Base-by-base conservation (phyloP, 2,113 vertebrate genomes). In the Ia io region DNA sequence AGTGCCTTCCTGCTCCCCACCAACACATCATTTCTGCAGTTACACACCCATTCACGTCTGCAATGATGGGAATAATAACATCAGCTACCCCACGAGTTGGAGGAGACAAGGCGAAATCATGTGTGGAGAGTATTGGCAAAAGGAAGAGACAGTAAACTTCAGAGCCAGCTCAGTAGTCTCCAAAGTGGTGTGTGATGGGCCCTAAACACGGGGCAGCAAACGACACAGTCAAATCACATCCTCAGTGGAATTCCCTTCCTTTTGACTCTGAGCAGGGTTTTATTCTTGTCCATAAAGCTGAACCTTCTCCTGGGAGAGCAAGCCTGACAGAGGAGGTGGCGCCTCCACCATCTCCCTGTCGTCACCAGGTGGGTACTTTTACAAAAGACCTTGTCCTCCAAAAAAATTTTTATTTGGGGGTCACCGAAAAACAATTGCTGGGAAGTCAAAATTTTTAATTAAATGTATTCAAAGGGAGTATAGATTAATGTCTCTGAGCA, bases 371-470 rank as follows among this genome's bases (percentile, higher is more conserved):
- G 97, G 95, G 97, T 93, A 90, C 98, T 98, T 97, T 97, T 51
- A 93, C 96, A 97, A 98, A 98, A 97, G 95, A 94, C 88, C 94
- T 84, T 94, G 78, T 44, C 91, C 83, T 92, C 95, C 92, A 94
- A 93, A 90, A 95, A 92, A 97, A 96, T 95, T 98, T 98, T 91
- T 28, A 96, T 95, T 97, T 97, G 0, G 0, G 90, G 69, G 96
- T 97, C 96, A 97, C 74, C 84, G 94, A 97, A 97, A 98, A 98
- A 51, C 92, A 95, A 95, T 97, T 97, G 97, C 96, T 84, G 84
- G 63, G 95, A 98, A 97, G 97, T 85, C 88, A 96, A 96, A 96
- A 91, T 85, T 98, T 98, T 98, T 97, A 98, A 98, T 98, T 98
- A 98, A 97, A 98, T 0, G 0, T 90, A 97, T 97, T 98, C 0